phyloP scores from a whole-genome alignment of 1,140 invertebrate genomes.

The Caenorhabditis inopinata region DNA sequence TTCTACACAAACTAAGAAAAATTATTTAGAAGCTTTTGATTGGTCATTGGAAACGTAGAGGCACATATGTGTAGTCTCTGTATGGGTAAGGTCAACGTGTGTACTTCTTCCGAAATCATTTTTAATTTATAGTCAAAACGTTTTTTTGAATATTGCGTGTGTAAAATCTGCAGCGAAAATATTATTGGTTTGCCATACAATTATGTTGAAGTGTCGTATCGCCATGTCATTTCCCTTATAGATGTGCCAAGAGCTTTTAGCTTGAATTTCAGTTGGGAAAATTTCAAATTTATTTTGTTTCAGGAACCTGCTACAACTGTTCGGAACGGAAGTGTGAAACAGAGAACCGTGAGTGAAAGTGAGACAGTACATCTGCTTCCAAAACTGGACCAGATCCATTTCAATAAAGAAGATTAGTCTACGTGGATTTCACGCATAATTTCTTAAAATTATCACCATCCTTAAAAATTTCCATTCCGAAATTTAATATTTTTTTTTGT shows the following conservation, averaged over 20 bases:
- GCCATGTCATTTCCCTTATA: slow-evolving; percentile 7
- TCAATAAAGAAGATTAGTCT: neutral
- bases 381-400: neutral
- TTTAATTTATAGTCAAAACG: no score
- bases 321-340: slow-evolving; percentile 2
- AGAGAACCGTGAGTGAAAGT: neutral
- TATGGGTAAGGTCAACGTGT: slow-evolving; percentile 5
- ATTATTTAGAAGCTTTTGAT: neutral
- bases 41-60: slow-evolving; percentile 20
- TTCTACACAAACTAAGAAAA: no score
- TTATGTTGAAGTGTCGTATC: slow-evolving; percentile 25
- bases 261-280: neutral
- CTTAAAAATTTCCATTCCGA: no score
- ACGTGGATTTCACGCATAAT: no score
- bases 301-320: neutral
- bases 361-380: neutral
- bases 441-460: no score
- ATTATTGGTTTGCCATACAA: neutral
- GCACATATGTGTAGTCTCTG: slow-evolving; percentile 9
- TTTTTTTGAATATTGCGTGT: neutral
- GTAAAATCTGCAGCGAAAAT: neutral
- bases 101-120: slow-evolving; percentile 3
- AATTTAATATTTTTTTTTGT: no score
- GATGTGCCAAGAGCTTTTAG: neutral
- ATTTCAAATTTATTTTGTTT: neutral